These are phyloP conservation scores for Torymus auratus DNA, from an alignment of 2,888 invertebrate species.

Conservation along the genomic window DNA sequence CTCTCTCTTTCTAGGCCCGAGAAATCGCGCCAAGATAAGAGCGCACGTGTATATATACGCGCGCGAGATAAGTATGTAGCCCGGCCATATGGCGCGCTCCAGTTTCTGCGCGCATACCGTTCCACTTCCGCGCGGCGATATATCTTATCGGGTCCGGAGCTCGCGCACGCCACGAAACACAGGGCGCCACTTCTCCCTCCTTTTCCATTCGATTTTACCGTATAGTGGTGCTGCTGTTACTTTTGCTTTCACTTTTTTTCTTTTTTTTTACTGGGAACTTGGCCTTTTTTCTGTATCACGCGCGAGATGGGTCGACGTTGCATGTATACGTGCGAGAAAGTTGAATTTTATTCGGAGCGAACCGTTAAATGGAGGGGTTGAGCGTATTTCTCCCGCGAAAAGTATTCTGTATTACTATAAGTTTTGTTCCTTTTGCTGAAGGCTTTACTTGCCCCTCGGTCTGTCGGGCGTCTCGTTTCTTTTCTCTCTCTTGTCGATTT, in stretches of 20 bases:
- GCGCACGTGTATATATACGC: not conserved
- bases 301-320: no score
- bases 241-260: not conserved
- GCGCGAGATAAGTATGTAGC: not conserved
- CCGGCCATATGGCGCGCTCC: not conserved
- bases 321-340: not conserved
- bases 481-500: not conserved
- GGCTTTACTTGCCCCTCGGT: not conserved
- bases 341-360: constrained; percentile 21
- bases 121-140: constrained; percentile 3
- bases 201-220: not conserved
- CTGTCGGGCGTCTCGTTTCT: no score
- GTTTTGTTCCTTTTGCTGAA: not conserved
- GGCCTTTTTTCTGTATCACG: no score
- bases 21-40: constrained; percentile 16
- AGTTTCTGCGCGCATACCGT: not conserved
- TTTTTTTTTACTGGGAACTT: no score
- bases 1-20: not conserved
- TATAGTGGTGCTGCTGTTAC: no score
- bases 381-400: constrained; percentile 7
- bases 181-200: not conserved
- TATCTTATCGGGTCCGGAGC: constrained; percentile 13
- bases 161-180: not conserved
- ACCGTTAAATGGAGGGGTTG: constrained; percentile 7
- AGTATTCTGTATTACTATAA: no score